Percentiles rank a stretch among this genome's conserved stretches.
Conservation (phyloP, 2,113 vertebrate genomes). For the Eptesicus fuscus region DNA sequence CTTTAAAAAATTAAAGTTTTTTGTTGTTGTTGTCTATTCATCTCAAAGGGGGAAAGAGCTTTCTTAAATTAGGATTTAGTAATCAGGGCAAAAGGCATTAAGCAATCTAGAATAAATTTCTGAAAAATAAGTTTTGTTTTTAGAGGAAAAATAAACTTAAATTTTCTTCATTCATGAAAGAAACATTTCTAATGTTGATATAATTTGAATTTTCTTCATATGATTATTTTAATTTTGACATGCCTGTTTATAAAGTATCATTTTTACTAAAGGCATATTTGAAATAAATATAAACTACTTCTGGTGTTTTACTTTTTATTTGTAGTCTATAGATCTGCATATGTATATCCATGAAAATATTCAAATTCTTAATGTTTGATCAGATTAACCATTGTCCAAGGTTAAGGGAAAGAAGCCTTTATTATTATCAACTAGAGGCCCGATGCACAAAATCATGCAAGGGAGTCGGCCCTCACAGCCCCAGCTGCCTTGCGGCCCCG, state of each 20-base stretch:
- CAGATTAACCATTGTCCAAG: background rate
- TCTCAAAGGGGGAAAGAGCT: background rate
- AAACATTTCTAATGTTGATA: slow-evolving; percentile 13
- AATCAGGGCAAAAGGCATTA: background rate
- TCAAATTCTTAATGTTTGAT: slow-evolving; percentile 40
- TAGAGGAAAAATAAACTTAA: background rate
- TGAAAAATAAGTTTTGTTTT: slow-evolving; percentile 33
- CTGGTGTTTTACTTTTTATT: background rate
- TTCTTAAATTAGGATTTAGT: slow-evolving; percentile 26
- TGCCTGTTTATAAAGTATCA: slow-evolving; percentile 13
- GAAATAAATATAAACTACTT: slow-evolving; percentile 16
- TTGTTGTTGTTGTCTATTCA: background rate
- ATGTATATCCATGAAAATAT: background rate
- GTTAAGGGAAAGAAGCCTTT: slow-evolving; percentile 23
- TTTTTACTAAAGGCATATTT: slow-evolving; percentile 13
- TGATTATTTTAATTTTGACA: slow-evolving; percentile 19
- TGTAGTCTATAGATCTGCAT: background rate
- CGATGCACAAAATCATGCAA: too few species aligned
- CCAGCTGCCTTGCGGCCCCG: too few species aligned
- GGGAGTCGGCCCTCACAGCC: too few species aligned
- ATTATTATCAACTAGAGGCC: background rate
- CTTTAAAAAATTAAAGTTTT: background rate
- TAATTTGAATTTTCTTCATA: background rate
- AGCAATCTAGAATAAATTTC: background rate
- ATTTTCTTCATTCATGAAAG: slow-evolving; percentile 16